A percentile compares a stretch with the other conserved stretches of the same genome.
Conservation (phyloP, 2,113 vertebrate species). For the Girardinichthys multiradiatus region DNA sequence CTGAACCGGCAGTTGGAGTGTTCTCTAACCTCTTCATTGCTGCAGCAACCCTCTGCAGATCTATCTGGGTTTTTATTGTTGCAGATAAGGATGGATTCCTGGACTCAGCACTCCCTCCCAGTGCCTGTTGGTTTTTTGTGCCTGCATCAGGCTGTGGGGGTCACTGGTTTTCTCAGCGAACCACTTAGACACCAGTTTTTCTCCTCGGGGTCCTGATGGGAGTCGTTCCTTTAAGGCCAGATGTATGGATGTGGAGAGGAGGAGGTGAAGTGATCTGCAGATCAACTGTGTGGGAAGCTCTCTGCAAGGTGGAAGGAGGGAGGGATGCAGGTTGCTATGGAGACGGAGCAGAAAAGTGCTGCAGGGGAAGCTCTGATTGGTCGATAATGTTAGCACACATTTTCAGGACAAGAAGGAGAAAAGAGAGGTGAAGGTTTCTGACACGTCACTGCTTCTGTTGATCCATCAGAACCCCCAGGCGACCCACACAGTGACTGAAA, state of each 20-base stretch:
- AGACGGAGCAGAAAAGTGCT: constrained; percentile 36
- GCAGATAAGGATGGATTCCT: neutral
- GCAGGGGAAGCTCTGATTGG: constrained; percentile 41
- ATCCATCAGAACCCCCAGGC: no score
- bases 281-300: neutral
- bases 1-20: no score
- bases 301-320: constrained; percentile 1
- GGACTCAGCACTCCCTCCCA: no score
- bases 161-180: no score
- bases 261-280: neutral
- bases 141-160: no score
- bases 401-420: constrained; percentile 30
- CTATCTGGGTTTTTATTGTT: neutral
- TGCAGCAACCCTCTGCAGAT: neutral
- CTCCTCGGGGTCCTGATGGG: neutral
- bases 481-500: no score
- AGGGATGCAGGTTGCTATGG: constrained; percentile 65
- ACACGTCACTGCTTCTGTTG: no score
- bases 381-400: constrained; percentile 8
- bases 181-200: neutral
- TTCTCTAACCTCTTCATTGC: neutral
- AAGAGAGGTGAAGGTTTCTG: neutral
- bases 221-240: neutral
- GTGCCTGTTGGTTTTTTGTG: no score
- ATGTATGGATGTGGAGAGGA: neutral